Conservation (phyloP, 2,888 invertebrate species). For the Euclidia mi region DNA sequence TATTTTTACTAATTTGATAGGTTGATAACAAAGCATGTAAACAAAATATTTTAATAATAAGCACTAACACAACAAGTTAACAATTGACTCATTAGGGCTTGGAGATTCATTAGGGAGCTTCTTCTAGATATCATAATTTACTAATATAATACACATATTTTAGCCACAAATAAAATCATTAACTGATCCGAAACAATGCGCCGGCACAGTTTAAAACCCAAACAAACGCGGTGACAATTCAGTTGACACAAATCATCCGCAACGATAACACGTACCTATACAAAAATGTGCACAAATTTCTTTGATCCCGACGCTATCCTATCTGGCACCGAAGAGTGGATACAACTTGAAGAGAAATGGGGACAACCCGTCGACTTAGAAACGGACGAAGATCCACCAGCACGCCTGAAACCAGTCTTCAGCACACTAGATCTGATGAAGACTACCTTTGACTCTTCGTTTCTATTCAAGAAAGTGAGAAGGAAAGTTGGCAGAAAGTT, state of each 20-base stretch:
- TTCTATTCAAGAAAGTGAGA: constrained; percentile 74
- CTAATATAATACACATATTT: neutral
- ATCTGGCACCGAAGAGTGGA: constrained; percentile 80
- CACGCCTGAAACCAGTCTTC: constrained; percentile 66
- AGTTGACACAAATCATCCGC: constrained; percentile 30
- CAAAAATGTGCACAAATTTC: constrained; percentile 54
- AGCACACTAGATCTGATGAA: constrained; percentile 74
- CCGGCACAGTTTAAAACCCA: constrained; percentile 36
- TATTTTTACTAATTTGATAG: too few species aligned
- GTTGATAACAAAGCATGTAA: too few species aligned
- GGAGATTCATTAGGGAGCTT: too few species aligned
- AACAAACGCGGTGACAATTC: constrained; percentile 11
- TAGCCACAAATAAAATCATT: constrained; percentile 29
- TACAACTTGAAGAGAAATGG: constrained; percentile 79
- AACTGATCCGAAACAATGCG: constrained; percentile 38
- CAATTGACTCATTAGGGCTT: too few species aligned
- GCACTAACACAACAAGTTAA: too few species aligned
- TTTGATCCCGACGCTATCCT: constrained; percentile 76
- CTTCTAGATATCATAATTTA: neutral
- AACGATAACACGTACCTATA: constrained; percentile 30
- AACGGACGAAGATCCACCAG: constrained; percentile 70
- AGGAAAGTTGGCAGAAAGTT: constrained; percentile 68
- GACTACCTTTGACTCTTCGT: constrained; percentile 81
- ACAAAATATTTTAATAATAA: too few species aligned
- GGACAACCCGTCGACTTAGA: constrained; percentile 80